A percentile compares a stretch with the other conserved stretches of the same genome.
Conservation (phyloP, 2,113 vertebrate species). For the Morone chrysops region DNA sequence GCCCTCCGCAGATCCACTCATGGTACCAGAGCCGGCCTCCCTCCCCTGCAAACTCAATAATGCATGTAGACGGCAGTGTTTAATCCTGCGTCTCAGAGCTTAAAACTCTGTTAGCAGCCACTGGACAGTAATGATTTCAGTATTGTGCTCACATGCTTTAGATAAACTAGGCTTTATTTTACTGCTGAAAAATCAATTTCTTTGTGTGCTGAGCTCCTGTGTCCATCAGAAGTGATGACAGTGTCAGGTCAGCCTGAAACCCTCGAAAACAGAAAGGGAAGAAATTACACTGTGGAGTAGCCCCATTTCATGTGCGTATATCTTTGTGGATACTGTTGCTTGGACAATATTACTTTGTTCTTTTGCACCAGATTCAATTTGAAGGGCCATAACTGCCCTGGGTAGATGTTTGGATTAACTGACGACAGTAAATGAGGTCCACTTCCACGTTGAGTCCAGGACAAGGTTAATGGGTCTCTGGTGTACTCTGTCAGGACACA, state of each 20-base stretch:
- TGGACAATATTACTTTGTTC: conserved; percentile 1
- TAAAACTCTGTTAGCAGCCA: conserved; percentile 40
- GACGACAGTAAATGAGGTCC: conserved; percentile 29
- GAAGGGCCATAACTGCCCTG: conserved; percentile 23
- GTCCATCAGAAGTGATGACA: conserved; percentile 3
- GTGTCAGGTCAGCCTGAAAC: conserved; percentile 1
- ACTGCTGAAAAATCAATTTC: conserved; percentile 25
- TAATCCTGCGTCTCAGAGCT: conserved; percentile 49
- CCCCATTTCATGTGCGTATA: conserved; percentile 5
- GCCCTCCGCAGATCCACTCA: conserved; percentile 32
- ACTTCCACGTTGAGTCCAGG: conserved; percentile 55
- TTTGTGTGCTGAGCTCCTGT: conserved; percentile 24
- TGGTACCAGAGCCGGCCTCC: conserved; percentile 26
- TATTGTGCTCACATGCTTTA: conserved; percentile 14
- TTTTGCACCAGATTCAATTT: conserved; percentile 33
- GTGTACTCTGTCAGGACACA: conserved; percentile 59
- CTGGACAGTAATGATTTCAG: conserved; percentile 23
- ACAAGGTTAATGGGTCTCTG: conserved; percentile 66
- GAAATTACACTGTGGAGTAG: conserved; percentile 12
- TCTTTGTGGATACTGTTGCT: background rate
- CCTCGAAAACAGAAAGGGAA: conserved; percentile 2
- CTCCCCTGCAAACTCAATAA: conserved; percentile 51
- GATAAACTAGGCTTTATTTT: conserved; percentile 24
- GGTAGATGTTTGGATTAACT: conserved; percentile 26
- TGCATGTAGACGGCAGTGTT: conserved; percentile 51